Base-by-base conservation (phyloP, 2,888 invertebrate genomes). In the Nomada fucata region DNA sequence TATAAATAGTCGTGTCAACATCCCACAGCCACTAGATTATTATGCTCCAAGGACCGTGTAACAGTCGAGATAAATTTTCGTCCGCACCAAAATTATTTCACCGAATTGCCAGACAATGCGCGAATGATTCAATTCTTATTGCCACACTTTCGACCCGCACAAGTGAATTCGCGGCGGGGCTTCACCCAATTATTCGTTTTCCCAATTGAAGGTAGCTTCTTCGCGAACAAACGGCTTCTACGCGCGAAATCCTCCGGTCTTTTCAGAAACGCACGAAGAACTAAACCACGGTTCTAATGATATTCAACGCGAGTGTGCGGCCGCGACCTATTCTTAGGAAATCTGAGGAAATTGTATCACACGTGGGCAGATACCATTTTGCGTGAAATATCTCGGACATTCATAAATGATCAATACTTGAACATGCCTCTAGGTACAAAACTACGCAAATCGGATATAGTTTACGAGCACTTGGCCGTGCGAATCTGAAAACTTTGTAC, bases 291-390 rank as follows among this genome's bases (percentile, higher is more conserved):
- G 73, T 71, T 85, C 80, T 85, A 85, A 89, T 86, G 88, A 89
- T 87, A 86, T 86, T 84, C 86, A 84, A 88, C 76, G 87, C 89
- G 83, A 88, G 90, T 90, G 87, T 89, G 87, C 79, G 36, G 61
- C 79, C 80, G 74, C 81, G 77, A 55, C 83, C 89, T 89, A 91
- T 91, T 91, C 89, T 91, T 92, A 90, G 91, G 88, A 82, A 86
- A 88, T 79, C 85, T 85, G 85, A 88, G 87, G 89, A 91, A 89
- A 90, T 88, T 84, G 71, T 68, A 63, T 60, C 67, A 52, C 67
- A 75, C 77, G 83, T 83, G 73, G 78, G 83, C 65, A 78, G 79
- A 69, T 42, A 63, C 52, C 59, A 70, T 81, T 76, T 78, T 67
- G 53, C 59, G 68, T 59, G 64, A 57, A n/a, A 36, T 50, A 78